phyloP scores from a whole-genome alignment of 2,113 vertebrate genomes.

The Ramphastos sulfuratus region DNA sequence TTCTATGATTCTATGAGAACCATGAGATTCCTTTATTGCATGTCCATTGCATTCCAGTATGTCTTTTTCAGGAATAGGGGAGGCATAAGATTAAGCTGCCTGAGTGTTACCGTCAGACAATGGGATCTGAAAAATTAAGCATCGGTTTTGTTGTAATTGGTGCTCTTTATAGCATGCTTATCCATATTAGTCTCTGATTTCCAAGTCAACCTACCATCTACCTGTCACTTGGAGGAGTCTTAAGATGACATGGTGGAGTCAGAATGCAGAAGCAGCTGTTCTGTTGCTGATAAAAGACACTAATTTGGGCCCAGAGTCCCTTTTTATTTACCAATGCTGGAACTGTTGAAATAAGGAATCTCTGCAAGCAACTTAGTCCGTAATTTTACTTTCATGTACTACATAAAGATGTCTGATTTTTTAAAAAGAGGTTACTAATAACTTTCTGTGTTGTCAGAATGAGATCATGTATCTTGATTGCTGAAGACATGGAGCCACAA shows the following conservation, averaged over 20 bases:
- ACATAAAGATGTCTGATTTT: not conserved
- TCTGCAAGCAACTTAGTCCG: not conserved
- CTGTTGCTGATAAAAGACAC: rapidly evolving
- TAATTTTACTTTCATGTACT: not conserved
- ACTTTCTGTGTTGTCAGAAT: not conserved
- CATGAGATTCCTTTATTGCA: not conserved
- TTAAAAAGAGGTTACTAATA: slow-evolving; percentile 18
- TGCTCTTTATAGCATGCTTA: not conserved
- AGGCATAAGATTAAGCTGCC: not conserved
- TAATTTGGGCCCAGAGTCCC: not conserved
- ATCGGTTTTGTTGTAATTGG: not conserved
- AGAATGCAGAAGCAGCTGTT: not conserved
- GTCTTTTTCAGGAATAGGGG: not conserved
- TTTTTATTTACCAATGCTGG: not conserved
- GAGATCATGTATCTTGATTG: slow-evolving; percentile 20
- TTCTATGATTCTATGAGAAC: not conserved
- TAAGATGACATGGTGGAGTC: not conserved
- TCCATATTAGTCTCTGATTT: not conserved
- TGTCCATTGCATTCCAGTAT: rapidly evolving
- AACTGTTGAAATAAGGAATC: not conserved
- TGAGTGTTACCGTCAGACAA: not conserved
- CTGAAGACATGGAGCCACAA: not conserved
- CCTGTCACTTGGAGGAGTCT: not conserved
- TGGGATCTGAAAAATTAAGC: not conserved
- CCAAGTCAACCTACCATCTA: not conserved